These are phyloP conservation scores for Sapayoa aenigma DNA, from an alignment of 2,113 vertebrate species.

Conservation along the genomic window DNA sequence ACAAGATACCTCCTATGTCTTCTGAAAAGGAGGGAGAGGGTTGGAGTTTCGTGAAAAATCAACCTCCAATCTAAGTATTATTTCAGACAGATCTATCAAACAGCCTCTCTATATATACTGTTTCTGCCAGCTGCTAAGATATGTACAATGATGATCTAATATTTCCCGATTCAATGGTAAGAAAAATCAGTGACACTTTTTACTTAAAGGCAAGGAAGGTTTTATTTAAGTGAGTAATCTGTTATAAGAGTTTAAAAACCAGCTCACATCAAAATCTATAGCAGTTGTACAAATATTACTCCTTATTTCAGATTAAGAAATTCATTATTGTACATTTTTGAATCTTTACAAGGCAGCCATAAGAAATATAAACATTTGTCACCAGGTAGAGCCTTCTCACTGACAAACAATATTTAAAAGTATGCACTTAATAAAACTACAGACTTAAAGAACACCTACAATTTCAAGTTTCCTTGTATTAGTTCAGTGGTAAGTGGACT, in stretches of 20 bases:
- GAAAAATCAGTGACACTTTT: neutral
- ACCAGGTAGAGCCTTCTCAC: constrained; percentile 58
- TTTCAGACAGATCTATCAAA: neutral
- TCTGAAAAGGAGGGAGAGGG: neutral
- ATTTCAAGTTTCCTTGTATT: constrained; percentile 29
- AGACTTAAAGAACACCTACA: constrained; percentile 56
- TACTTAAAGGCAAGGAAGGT: constrained; percentile 70
- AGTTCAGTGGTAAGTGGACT: neutral
- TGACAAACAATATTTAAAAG: constrained; percentile 59
- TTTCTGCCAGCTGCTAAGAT: neutral
- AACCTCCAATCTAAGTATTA: neutral
- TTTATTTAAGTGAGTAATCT: constrained; percentile 71
- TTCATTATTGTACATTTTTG: constrained; percentile 61
- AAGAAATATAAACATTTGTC: constrained; percentile 68
- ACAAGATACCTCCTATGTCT: neutral
- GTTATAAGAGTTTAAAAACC: constrained; percentile 74
- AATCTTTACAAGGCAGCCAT: constrained; percentile 74
- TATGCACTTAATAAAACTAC: constrained; percentile 51
- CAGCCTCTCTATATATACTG: neutral
- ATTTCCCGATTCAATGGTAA: neutral
- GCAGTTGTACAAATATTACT: constrained; percentile 73
- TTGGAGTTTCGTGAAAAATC: neutral
- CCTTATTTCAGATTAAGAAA: constrained; percentile 68
- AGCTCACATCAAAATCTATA: constrained; percentile 77
- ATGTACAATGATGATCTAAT: neutral